Evolutionary conservation across 2,888 invertebrate genomes (phyloP).

Genomic region (Vanessa cardui): DNA sequence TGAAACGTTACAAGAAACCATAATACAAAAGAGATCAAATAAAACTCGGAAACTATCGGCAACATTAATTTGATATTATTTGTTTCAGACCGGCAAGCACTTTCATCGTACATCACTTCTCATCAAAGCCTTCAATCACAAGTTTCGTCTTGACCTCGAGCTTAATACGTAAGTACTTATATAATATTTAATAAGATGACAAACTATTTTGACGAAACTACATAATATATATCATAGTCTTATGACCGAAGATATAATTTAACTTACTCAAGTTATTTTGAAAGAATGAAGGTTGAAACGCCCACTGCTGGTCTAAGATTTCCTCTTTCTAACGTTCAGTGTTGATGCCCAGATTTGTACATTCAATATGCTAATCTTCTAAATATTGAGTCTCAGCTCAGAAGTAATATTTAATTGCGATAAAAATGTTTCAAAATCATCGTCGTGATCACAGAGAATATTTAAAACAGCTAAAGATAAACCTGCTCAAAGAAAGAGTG

Average conservation of each 20-base stretch:
- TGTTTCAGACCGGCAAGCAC: slow-evolving; percentile 95
- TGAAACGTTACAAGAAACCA: not conserved
- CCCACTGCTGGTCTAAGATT: no score
- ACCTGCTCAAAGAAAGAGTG: no score
- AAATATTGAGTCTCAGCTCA: no score
- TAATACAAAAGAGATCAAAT: not conserved
- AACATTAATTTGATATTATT: slow-evolving; percentile 45
- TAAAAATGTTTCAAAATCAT: no score
- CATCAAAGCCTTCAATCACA: slow-evolving; percentile 98
- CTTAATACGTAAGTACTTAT: slow-evolving; percentile 94
- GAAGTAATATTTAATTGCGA: no score
- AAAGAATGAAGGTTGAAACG: no score
- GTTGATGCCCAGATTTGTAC: no score
- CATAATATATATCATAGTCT: not conserved
- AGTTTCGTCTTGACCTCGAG: slow-evolving; percentile 97
- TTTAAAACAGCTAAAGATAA: no score
- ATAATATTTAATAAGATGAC: not conserved
- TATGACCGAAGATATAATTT: not conserved
- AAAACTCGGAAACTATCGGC: not conserved
- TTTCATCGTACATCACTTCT: slow-evolving; percentile 96
- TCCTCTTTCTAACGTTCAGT: no score
- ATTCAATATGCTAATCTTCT: no score
- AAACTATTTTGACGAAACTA: not conserved
- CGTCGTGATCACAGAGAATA: no score
- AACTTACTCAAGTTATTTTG: no score